Evolutionary conservation across 2,888 invertebrate species (phyloP), one percentile per base, ranked within the genome.

Genomic region (Thecocarcelia acutangulata): DNA sequence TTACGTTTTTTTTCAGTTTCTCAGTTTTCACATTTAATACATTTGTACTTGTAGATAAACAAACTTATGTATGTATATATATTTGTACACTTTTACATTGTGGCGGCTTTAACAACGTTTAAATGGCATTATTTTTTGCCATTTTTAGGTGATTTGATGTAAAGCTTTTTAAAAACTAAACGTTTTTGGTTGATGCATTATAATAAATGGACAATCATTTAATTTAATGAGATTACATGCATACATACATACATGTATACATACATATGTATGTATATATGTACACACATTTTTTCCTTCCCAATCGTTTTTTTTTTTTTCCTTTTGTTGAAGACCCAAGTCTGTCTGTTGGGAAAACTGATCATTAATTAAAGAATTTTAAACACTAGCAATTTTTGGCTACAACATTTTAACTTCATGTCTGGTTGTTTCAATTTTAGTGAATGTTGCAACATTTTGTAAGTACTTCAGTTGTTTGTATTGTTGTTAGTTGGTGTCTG

Each of bases 211-310:
- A 54, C 74, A 59, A 82, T 74, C 69, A 82, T 78, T 82, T 74
- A 64, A 78, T 78, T 78, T 78, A 82, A 82, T 78, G 82, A 74
- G 82, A n/a, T n/a, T n/a, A n/a, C n/a, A n/a, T n/a, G n/a, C n/a
- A n/a, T n/a, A n/a, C n/a, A n/a, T n/a, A n/a, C n/a, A n/a, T n/a
- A n/a, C n/a, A n/a, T n/a, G n/a, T n/a, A n/a, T n/a, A n/a, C n/a
- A n/a, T n/a, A n/a, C n/a, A n/a, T n/a, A n/a, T n/a, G n/a, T n/a
- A n/a, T n/a, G n/a, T n/a, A n/a, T n/a, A n/a, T n/a, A n/a, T n/a
- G n/a, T n/a, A n/a, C n/a, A n/a, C n/a, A n/a, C n/a, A 66, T 72
- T 24, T 72, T 72, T 78, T 78, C 50, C 21, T 72, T 64, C 58
- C 64, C 42, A 21, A 69, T 75, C 54, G 54, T 76, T 66, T 54